phyloP scores from a whole-genome alignment of 2,113 vertebrate genomes.

The Plectropomus leopardus region DNA sequence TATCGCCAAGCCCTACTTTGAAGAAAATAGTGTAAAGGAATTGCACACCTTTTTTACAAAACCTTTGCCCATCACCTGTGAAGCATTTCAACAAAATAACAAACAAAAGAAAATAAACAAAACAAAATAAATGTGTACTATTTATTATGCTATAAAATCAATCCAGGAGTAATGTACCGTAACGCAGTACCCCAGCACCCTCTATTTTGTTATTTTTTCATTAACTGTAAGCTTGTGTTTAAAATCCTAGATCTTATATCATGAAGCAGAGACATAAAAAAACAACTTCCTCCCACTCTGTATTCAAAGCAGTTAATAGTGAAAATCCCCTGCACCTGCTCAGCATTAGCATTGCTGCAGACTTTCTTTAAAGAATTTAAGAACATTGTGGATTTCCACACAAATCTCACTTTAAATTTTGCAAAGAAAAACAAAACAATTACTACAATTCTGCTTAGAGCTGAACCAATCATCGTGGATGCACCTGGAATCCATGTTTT shows the following conservation, averaged over 20 bases:
- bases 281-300: background rate
- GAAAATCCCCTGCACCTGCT: constrained; percentile 1
- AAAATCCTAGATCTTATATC: background rate
- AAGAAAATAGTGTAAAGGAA: too few relatives aligned
- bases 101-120: too few relatives aligned
- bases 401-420: constrained; percentile 2
- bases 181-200: too few relatives aligned
- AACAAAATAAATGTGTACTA: too few relatives aligned
- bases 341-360: background rate
- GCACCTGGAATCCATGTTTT: constrained; percentile 20
- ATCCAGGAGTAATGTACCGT: too few relatives aligned
- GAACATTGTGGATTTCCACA: constrained; percentile 2
- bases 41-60: too few relatives aligned
- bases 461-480: background rate
- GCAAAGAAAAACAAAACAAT: constrained; percentile 11
- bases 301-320: background rate
- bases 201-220: background rate
- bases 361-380: background rate
- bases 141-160: too few relatives aligned
- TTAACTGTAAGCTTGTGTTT: background rate
- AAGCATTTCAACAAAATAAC: too few relatives aligned
- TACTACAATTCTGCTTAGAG: background rate
- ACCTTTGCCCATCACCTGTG: too few relatives aligned
- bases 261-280: background rate
- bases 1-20: too few relatives aligned